Conservation (phyloP, 2,797 vertebrate species). For the Lagocephalus sceleratus region DNA sequence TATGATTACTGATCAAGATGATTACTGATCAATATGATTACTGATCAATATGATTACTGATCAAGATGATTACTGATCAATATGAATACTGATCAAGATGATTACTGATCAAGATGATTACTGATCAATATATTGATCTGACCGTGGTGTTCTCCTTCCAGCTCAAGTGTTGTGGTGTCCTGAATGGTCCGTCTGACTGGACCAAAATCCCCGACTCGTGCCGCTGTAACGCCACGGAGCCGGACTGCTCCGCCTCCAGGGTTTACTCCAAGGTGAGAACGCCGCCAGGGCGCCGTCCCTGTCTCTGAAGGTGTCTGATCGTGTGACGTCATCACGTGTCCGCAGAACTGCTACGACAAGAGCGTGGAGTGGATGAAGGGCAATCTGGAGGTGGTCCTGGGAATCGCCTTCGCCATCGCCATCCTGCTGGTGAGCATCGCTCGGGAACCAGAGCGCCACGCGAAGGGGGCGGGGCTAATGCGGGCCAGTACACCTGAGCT, state of each 20-base stretch:
- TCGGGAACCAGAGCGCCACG: not conserved
- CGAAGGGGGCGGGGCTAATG: no score
- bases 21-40: not conserved
- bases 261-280: not conserved
- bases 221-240: not conserved
- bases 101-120: not conserved
- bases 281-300: no score
- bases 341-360: conserved; percentile 50
- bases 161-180: conserved; percentile 4
- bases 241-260: not conserved
- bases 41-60: no score
- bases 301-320: not conserved
- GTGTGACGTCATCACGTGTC: not conserved
- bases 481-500: no score
- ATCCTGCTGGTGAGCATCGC: conserved; percentile 58
- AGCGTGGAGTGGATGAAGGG: conserved; percentile 31
- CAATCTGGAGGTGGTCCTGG: conserved; percentile 49
- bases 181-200: not conserved
- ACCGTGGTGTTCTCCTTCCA: not conserved
- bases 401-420: conserved; percentile 69
- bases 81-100: not conserved
- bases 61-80: not conserved
- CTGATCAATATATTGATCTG: not conserved
- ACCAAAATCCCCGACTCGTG: not conserved
- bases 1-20: no score